Percentiles rank a stretch among this genome's conserved stretches.
These are phyloP conservation scores for Aplysia californica DNA, from an alignment of 1,140 invertebrate species.

Conservation along the genomic window DNA sequence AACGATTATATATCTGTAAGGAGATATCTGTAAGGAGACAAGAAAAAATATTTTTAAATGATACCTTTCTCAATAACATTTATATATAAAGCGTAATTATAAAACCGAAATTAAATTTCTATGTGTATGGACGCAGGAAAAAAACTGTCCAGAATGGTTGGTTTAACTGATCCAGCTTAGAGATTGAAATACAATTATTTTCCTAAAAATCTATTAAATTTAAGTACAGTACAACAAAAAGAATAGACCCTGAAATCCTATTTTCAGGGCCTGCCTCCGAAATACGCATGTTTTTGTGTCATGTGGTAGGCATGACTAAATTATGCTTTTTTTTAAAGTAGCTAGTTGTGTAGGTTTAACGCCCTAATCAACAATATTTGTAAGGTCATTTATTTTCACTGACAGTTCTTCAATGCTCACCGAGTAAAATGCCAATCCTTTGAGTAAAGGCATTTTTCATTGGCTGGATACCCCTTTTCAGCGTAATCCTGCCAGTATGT, in stretches of 20 bases:
- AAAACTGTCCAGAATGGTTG: not conserved
- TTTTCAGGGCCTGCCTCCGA: constrained; percentile 89
- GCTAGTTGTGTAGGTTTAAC: not conserved
- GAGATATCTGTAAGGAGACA: not conserved
- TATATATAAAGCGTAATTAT: not conserved
- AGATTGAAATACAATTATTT: too few relatives aligned
- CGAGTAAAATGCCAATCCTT: constrained; percentile 70
- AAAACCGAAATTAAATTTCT: not conserved
- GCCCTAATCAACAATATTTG: not conserved
- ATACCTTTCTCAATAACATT: too few relatives aligned
- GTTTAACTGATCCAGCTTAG: too few relatives aligned
- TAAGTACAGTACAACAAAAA: too few relatives aligned
- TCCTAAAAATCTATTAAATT: too few relatives aligned
- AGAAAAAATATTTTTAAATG: not conserved
- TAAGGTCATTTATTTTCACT: not conserved
- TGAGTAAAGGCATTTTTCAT: constrained; percentile 56
- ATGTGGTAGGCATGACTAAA: not conserved
- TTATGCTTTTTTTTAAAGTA: not conserved
- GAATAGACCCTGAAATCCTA: too few relatives aligned
- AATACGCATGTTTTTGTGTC: too few relatives aligned
- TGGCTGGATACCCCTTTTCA: constrained; percentile 20
- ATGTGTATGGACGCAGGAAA: not conserved
- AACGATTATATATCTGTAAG: constrained; percentile 71
- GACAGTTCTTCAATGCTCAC: constrained; percentile 19
- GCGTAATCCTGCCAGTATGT: constrained; percentile 44